phyloP scores from a whole-genome alignment of 2,113 vertebrate species.

The Chauna torquata region DNA sequence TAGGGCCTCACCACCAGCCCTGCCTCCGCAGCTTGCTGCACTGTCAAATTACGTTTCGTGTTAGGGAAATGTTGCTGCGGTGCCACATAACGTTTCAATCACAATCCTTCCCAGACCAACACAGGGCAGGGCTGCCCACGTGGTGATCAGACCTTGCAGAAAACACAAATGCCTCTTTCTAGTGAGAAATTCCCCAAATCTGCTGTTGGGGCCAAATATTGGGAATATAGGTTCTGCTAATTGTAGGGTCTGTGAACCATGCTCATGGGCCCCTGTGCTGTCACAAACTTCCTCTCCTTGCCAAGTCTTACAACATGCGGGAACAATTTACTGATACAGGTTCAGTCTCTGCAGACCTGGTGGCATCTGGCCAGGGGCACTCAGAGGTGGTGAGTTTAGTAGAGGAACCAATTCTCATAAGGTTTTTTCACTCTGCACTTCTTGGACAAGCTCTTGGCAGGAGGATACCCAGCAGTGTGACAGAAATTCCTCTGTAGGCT shows the following conservation, averaged over 20 bases:
- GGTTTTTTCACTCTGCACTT: not conserved
- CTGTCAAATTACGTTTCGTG: not conserved
- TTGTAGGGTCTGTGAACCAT: not conserved
- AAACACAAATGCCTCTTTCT: not conserved
- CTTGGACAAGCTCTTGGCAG: not conserved
- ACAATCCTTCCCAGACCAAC: not conserved
- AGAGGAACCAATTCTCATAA: not conserved
- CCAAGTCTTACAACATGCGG: not conserved
- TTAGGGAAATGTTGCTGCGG: not conserved
- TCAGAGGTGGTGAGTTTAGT: not conserved
- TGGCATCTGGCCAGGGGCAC: not conserved
- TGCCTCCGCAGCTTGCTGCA: not conserved
- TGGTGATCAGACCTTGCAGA: not conserved
- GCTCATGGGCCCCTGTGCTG: not conserved
- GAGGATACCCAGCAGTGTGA: not conserved
- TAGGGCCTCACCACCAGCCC: not conserved
- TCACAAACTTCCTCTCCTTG: not conserved
- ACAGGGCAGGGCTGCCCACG: accelerated
- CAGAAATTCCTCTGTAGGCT: not conserved
- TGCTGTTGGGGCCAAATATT: not conserved
- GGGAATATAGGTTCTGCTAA: not conserved
- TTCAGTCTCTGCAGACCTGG: not conserved
- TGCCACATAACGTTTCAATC: not conserved
- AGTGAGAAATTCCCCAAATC: not conserved
- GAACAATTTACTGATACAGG: not conserved